Evolutionary conservation across 2,113 vertebrate genomes (phyloP).

Genomic region (Actenoides hombroni): DNA sequence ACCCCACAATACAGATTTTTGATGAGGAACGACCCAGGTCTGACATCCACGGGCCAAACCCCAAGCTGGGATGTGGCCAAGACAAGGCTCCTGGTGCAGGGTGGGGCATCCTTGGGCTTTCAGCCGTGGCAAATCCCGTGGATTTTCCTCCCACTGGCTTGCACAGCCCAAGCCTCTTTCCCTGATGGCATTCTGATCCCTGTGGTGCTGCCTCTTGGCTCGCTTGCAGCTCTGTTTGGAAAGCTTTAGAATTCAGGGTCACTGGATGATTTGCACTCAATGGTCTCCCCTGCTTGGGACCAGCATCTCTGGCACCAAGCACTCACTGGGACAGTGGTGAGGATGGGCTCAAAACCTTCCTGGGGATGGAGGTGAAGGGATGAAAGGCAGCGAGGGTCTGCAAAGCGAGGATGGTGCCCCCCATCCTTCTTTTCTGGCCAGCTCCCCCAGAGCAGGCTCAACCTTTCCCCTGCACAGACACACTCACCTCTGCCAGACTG

Average conservation of each 20-base stretch:
- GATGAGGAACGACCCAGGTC: background rate
- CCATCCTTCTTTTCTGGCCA: background rate
- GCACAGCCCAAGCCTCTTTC: background rate
- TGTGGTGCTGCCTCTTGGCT: rapidly evolving
- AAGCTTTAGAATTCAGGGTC: background rate
- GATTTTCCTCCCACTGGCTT: background rate
- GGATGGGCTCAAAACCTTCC: background rate
- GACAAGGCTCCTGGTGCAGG: background rate
- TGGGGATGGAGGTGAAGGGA: background rate
- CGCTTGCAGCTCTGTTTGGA: rapidly evolving
- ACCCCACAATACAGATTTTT: background rate
- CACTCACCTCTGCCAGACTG: rapidly evolving
- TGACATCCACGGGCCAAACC: background rate
- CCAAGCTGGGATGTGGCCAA: rapidly evolving
- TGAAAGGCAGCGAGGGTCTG: background rate
- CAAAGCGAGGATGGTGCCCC: background rate
- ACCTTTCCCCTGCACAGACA: background rate
- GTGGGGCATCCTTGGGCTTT: rapidly evolving
- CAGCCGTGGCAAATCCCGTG: rapidly evolving
- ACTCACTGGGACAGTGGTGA: background rate
- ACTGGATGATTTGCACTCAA: background rate
- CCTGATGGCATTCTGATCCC: rapidly evolving
- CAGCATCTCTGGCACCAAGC: background rate
- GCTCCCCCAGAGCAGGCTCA: background rate
- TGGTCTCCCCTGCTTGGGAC: background rate